A percentile compares a stretch with the other conserved stretches of the same genome.
Evolutionary conservation across 2,888 invertebrate genomes (phyloP).

Genomic region (Eurytoma adleriae): DNA sequence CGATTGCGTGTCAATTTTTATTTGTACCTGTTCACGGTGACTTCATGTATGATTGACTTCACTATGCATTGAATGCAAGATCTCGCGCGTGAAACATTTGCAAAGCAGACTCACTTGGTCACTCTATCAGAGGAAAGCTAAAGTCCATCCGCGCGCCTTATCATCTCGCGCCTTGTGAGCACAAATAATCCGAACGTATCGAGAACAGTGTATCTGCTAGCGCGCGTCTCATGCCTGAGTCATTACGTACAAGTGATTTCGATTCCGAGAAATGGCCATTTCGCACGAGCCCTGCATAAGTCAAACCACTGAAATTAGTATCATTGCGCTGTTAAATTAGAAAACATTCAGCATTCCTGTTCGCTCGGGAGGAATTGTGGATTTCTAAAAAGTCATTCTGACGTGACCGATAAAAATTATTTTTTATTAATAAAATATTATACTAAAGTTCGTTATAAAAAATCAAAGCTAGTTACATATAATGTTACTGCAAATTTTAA

Average conservation of each 20-base stretch:
- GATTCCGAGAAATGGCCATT: conserved; percentile 35
- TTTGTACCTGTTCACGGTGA: too few species aligned
- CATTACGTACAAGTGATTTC: conserved; percentile 15
- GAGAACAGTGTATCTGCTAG: conserved; percentile 8
- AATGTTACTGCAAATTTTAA: neutral
- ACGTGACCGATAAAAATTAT: too few species aligned
- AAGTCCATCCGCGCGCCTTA: conserved; percentile 6
- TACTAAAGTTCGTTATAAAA: neutral
- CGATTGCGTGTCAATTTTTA: too few species aligned
- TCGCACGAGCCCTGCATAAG: conserved; percentile 23
- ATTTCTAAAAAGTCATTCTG: too few species aligned
- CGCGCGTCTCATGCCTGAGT: conserved; percentile 12
- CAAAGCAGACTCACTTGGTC: neutral
- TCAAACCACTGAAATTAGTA: conserved; percentile 47
- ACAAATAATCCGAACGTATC: conserved; percentile 38
- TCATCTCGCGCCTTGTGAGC: neutral
- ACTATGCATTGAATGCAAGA: too few species aligned
- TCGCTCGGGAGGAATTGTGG: too few species aligned
- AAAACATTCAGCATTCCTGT: too few species aligned
- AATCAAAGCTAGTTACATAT: neutral
- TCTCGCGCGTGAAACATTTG: too few species aligned
- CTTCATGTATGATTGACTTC: neutral
- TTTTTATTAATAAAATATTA: too few species aligned
- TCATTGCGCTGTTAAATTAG: neutral
- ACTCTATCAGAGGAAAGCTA: conserved; percentile 7